A percentile compares a stretch with the other conserved stretches of the same genome.
These are phyloP conservation scores for Empis livida DNA, from an alignment of 2,888 invertebrate species.

Conservation along the genomic window DNA sequence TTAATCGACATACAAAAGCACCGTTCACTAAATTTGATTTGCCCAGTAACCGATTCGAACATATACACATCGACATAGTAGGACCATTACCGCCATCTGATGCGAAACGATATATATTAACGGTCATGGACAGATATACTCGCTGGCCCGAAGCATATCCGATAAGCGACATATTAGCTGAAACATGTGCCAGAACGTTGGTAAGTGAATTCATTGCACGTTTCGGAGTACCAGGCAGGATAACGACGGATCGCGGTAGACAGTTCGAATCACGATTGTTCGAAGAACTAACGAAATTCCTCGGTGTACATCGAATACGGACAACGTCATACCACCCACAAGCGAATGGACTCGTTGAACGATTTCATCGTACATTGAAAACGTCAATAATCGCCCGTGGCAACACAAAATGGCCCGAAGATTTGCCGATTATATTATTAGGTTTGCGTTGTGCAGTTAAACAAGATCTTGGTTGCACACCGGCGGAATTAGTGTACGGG, in stretches of 20 bases:
- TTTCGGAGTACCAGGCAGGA: too few relatives aligned
- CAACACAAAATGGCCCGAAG: not conserved
- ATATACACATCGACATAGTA: too few relatives aligned
- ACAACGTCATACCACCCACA: not conserved
- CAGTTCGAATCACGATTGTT: too few relatives aligned
- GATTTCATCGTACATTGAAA: not conserved
- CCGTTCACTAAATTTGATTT: too few relatives aligned
- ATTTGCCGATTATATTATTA: not conserved
- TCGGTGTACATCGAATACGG: not conserved
- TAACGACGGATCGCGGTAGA: too few relatives aligned
- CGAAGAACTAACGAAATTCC: not conserved
- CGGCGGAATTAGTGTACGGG: not conserved
- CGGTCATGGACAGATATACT: too few relatives aligned
- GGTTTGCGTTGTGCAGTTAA: not conserved
- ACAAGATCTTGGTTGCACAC: not conserved
- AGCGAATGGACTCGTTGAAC: not conserved
- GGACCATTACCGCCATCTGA: too few relatives aligned
- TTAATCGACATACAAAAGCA: too few relatives aligned
- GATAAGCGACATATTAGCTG: not conserved
- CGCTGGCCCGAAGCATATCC: too few relatives aligned
- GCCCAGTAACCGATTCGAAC: too few relatives aligned
- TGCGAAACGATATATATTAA: too few relatives aligned
- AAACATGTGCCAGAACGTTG: not conserved
- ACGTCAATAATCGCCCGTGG: not conserved
- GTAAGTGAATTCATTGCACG: not conserved